Conservation (phyloP, 92 coral and sea anemone species). For the Epizoanthus scotinus region DNA sequence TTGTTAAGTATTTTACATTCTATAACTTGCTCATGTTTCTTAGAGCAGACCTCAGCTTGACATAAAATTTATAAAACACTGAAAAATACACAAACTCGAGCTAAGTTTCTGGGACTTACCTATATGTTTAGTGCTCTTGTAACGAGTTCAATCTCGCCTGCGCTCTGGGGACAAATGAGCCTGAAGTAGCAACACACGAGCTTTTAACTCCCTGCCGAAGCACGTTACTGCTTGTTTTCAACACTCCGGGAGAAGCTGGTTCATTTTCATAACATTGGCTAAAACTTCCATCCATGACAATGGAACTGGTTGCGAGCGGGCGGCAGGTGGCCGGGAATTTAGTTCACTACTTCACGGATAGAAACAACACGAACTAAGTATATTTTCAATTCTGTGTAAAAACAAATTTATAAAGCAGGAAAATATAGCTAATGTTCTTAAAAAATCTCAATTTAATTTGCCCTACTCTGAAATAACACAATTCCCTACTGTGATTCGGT, state of each 20-base stretch:
- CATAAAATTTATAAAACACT: background rate
- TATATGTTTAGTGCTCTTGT: background rate
- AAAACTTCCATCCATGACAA: background rate
- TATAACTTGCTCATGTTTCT: background rate
- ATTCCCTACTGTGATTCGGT: conserved; percentile 1
- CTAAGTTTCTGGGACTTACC: background rate
- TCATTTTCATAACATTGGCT: conserved; percentile 20
- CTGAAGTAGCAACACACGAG: background rate
- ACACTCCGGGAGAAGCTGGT: conserved; percentile 8
- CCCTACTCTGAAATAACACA: background rate
- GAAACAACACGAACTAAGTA: background rate
- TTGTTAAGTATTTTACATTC: background rate
- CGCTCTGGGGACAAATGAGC: background rate
- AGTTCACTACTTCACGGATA: background rate
- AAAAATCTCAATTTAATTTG: background rate
- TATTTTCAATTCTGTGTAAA: background rate
- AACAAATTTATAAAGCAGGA: background rate
- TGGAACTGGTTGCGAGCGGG: conserved; percentile 16
- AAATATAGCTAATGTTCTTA: background rate
- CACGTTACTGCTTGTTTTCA: background rate
- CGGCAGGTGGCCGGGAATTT: background rate
- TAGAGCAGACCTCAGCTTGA: background rate
- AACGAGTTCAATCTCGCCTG: background rate
- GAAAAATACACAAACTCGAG: background rate
- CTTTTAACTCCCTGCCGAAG: background rate